Evolutionary conservation across 2,797 vertebrate species (phyloP).

Genomic region (Apodemus agrarius): DNA sequence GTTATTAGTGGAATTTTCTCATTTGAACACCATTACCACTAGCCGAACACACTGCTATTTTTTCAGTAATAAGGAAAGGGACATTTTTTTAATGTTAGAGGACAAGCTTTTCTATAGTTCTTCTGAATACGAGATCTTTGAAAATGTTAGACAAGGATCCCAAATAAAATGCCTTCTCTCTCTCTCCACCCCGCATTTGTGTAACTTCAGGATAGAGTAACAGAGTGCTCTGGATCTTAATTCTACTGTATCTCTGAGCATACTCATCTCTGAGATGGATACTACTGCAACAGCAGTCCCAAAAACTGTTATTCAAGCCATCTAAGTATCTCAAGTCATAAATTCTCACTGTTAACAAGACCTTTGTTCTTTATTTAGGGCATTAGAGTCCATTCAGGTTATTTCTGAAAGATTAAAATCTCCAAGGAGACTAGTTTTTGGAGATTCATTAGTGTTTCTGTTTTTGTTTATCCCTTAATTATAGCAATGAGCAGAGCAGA

Average conservation of each 20-base stretch:
- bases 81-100: not conserved
- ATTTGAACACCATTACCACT: not conserved
- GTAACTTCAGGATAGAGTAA: not conserved
- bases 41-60: not conserved
- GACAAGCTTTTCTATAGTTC: not conserved
- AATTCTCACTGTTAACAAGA: slow-evolving; percentile 9
- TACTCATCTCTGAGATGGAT: not conserved
- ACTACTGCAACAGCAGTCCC: not conserved
- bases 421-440: not conserved
- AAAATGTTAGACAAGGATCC: not conserved
- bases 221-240: not conserved
- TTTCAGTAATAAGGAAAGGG: not conserved
- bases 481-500: not conserved
- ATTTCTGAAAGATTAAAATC: not conserved
- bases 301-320: not conserved
- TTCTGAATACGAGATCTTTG: not conserved
- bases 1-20: slow-evolving; percentile 19
- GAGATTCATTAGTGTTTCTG: not conserved
- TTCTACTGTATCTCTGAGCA: not conserved
- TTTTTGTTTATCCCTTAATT: not conserved
- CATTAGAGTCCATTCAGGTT: not conserved
- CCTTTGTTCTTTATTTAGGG: not conserved
- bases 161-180: not conserved
- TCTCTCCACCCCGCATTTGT: not conserved
- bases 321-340: not conserved